Percentiles rank a stretch among this genome's conserved stretches.
Evolutionary conservation across 2,888 invertebrate genomes (phyloP).

Genomic region (Ichneumoninae sp.): DNA sequence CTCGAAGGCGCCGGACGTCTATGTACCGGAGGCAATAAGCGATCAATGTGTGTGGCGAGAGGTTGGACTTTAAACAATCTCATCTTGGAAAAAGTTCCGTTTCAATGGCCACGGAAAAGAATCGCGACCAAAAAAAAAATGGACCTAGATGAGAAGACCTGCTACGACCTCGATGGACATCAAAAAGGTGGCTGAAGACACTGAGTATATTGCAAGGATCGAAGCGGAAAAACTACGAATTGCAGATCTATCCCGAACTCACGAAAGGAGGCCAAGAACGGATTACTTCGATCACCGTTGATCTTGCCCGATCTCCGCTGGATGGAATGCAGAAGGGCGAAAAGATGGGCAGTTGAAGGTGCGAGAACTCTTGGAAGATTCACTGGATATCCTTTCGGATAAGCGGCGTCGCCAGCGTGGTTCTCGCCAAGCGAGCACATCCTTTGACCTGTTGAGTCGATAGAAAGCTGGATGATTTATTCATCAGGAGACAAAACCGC

Average conservation of each 20-base stretch:
- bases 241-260: constrained; percentile 11
- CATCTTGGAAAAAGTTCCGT: constrained; percentile 33
- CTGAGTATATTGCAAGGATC: constrained; percentile 1
- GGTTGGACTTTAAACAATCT: constrained; percentile 48
- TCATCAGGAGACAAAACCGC: constrained; percentile 53
- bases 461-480: constrained; percentile 54
- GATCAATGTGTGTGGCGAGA: not conserved
- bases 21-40: constrained; percentile 34
- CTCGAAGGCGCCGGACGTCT: constrained; percentile 26
- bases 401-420: constrained; percentile 8
- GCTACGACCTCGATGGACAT: not conserved
- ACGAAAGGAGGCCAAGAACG: constrained; percentile 15
- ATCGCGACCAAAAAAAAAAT: not conserved
- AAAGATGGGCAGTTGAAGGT: not conserved
- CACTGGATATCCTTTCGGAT: constrained; percentile 26
- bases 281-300: not conserved
- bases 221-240: constrained; percentile 19
- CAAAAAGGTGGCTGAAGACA: not conserved
- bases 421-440: not conserved
- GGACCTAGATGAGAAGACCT: not conserved
- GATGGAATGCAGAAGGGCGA: not conserved
- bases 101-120: constrained; percentile 24
- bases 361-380: constrained; percentile 12
- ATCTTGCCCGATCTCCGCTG: not conserved
- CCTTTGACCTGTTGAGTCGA: constrained; percentile 54